Evolutionary conservation across 1,140 invertebrate species (phyloP).

Genomic region (Dendrolimus kikuchii): DNA sequence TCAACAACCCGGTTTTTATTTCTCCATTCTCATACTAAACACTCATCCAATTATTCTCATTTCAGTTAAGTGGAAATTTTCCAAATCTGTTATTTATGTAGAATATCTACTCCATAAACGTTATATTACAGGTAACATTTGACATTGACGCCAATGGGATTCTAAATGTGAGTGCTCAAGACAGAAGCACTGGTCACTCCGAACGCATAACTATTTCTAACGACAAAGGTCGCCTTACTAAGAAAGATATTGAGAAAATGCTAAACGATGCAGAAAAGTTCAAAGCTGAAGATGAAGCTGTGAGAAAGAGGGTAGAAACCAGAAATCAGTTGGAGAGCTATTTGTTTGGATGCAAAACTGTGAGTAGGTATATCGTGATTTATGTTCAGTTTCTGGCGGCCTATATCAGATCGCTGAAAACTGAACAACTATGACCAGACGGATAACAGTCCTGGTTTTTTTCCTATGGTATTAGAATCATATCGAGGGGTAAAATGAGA

Average conservation of each 20-base stretch:
- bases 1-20: too few species aligned
- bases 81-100: background rate
- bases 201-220: constrained; percentile 92
- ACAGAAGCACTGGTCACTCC: constrained; percentile 82
- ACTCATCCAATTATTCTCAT: too few species aligned
- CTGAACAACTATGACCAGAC: too few species aligned
- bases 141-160: constrained; percentile 88
- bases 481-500: too few species aligned
- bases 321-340: constrained; percentile 91
- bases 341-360: constrained; percentile 85
- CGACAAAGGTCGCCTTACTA: constrained; percentile 91
- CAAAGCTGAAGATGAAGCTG: constrained; percentile 78
- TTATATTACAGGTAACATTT: constrained; percentile 78
- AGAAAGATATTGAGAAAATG: constrained; percentile 95
- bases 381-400: too few species aligned
- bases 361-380: constrained; percentile 27
- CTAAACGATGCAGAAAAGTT: constrained; percentile 84
- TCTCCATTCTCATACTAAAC: too few species aligned
- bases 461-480: too few species aligned
- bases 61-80: too few species aligned
- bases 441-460: too few species aligned
- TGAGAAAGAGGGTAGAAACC: constrained; percentile 76
- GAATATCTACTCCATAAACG: constrained; percentile 1
- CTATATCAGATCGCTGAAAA: too few species aligned
- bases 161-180: constrained; percentile 84